phyloP scores from a whole-genome alignment of 2,113 vertebrate genomes.

The Zapornia atra region DNA sequence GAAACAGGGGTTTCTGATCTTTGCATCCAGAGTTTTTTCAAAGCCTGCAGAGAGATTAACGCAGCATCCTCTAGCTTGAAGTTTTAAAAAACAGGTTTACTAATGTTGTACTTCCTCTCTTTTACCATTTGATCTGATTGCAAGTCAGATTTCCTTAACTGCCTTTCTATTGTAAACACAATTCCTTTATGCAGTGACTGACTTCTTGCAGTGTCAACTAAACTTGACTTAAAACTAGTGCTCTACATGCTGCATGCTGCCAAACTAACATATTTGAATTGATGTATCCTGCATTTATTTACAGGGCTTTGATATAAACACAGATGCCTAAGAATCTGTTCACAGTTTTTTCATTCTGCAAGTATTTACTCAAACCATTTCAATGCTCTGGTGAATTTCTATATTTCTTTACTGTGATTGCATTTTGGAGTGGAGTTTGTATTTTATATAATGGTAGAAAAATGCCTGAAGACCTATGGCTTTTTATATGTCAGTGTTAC shows the following conservation, averaged over 20 bases:
- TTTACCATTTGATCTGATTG: neutral
- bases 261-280: slow-evolving; percentile 10
- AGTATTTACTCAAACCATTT: neutral
- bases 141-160: neutral
- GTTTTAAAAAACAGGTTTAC: neutral
- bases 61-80: neutral
- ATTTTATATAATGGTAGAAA: neutral
- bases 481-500: neutral
- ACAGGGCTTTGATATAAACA: slow-evolving; percentile 14
- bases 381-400: neutral
- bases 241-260: neutral
- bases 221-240: neutral
- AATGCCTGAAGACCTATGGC: neutral
- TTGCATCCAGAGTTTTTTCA: neutral
- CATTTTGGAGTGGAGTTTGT: neutral
- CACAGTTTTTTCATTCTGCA: neutral
- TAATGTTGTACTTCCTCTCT: neutral
- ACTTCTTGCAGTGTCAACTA: neutral
- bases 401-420: neutral
- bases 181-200: neutral
- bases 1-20: neutral
- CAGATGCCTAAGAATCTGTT: slow-evolving; percentile 35
- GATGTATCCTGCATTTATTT: slow-evolving; percentile 10
- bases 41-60: neutral
- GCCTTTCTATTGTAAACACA: neutral